Conservation (phyloP, 2,888 invertebrate species). For the Drosophila tanythrix region DNA sequence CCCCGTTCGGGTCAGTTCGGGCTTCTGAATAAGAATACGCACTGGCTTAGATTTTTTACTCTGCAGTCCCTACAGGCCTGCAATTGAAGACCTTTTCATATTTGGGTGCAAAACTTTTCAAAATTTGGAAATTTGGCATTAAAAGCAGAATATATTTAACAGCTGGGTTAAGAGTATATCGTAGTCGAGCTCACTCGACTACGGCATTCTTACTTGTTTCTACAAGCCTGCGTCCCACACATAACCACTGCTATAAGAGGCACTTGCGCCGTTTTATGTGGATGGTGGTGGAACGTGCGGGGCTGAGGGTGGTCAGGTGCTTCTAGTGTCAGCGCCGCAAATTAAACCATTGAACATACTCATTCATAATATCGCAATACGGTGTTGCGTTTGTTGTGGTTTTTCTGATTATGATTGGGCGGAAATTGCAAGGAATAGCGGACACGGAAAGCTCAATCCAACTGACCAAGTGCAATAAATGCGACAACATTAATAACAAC, state of each 20-base stretch:
- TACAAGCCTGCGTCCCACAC: slow-evolving; percentile 9
- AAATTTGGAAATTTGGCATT: no score
- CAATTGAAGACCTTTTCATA: no score
- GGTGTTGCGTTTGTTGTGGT: slow-evolving; percentile 7
- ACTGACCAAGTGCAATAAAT: slow-evolving; percentile 23
- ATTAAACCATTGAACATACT: slow-evolving; percentile 39
- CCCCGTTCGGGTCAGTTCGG: no score
- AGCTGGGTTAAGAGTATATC: no score
- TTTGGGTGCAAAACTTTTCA: no score
- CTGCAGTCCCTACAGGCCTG: no score
- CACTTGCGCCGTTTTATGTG: slow-evolving; percentile 16
- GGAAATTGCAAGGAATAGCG: slow-evolving; percentile 28
- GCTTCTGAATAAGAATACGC: no score
- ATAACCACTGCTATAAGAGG: slow-evolving; percentile 36
- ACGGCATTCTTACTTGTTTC: no score
- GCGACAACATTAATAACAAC: slow-evolving; percentile 3
- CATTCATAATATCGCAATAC: slow-evolving; percentile 35
- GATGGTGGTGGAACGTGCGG: not conserved
- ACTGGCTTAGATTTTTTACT: no score
- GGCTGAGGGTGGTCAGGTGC: not conserved
- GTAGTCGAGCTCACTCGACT: no score
- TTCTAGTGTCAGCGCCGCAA: slow-evolving; percentile 24
- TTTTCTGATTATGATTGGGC: slow-evolving; percentile 24
- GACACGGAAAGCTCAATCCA: not conserved
- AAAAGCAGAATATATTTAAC: no score